Base-by-base conservation (phyloP, 2,113 vertebrate genomes). In the Chamaea fasciata region DNA sequence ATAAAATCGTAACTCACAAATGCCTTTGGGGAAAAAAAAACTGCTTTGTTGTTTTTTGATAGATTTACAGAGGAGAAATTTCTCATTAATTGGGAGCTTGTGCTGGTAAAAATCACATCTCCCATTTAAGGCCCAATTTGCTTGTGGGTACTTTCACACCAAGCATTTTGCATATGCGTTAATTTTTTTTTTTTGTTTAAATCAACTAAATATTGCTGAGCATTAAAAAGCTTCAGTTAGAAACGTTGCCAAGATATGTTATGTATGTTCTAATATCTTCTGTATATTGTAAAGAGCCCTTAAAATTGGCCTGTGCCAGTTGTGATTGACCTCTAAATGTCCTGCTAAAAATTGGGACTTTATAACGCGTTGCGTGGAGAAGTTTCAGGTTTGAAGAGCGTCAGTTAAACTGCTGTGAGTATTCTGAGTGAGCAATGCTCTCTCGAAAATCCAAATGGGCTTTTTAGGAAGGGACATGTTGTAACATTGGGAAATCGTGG, bases 181-280 rank as follows among this genome's bases (percentile, higher is more conserved):
- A 49, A 26, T 26, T 50, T 50, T 49, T 18, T 49, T 21, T 71
- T 89, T 87, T 65, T 41, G 6, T 71, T 87, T 37, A 53, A 81
- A 42, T 49, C 0, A 1, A 14, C 2, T 28, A 22, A 9, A 46
- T 70, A 68, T 14, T 30, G 12, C 35, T 31, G 24, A 60, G 28
- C 21, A 6, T 55, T 47, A 30, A 65, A 80, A 68, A 56, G 6
- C 62, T 55, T 68, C 11, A 7, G 7, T 68, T 68, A 4, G 5
- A 53, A 26, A 42, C 1, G 0, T 28, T 37, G 7, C 23, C 35
- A 7, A 31, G 28, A 6, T 13, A 4, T 0, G 9, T 42, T 30
- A 10, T 1, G 0, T 27, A 18, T 15, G 17, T 35, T 67, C 3
- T 52, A 11, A 6, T 5, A 17, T 6, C 7, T 50, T 31, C 17